Base-by-base conservation (phyloP, 2,797 vertebrate genomes). In the Centropyge bicolor region DNA sequence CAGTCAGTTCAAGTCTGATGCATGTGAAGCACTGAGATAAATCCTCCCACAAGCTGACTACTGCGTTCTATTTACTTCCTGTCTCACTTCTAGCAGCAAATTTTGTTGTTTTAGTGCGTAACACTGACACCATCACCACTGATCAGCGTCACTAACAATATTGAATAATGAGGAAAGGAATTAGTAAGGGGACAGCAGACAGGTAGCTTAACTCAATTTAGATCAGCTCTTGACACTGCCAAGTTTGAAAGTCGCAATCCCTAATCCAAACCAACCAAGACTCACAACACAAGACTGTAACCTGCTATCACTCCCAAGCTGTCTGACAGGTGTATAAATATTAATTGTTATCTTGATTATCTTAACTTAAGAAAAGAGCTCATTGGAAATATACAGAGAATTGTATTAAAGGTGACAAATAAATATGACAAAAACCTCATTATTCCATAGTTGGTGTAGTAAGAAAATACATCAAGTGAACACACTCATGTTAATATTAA, bases 1-100 rank as follows among this genome's bases (percentile, higher is more conserved):
- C 22, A 55, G 22, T 60, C 46, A 41, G 59, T 52, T 35, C 40
- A 43, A 24, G 35, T 51, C 43, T 43, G 49, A 72, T 1, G 0
- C 9, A 70, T 24, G 36, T 51, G 36, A 8, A 22, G 35, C 13
- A 46, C 9, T 3, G 16, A 70, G 24, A 78, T 56, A 24, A 59
- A 16, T 14, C 2, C 0, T 24, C 5, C 11, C 35, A 40, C 19
- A 31, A 41, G 17, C 22, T n/a, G 70, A 40, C 20, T 19, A 3
- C 3, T 12, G 24, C 7, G 45, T 65, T 65, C 60, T 77, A 27
- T 22, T 51, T 70, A 36, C 45, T 35, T 64, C 22, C 41, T 27
- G 40, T 63, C 8, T 48, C 8, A 24, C 14, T 11, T 27, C 8
- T 1, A 22, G 51, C 31, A 12, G 51, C 19, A 1, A 3, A 20